These are phyloP conservation scores for Chionoecetes opilio DNA, from an alignment of 1,140 invertebrate species.

Conservation along the genomic window DNA sequence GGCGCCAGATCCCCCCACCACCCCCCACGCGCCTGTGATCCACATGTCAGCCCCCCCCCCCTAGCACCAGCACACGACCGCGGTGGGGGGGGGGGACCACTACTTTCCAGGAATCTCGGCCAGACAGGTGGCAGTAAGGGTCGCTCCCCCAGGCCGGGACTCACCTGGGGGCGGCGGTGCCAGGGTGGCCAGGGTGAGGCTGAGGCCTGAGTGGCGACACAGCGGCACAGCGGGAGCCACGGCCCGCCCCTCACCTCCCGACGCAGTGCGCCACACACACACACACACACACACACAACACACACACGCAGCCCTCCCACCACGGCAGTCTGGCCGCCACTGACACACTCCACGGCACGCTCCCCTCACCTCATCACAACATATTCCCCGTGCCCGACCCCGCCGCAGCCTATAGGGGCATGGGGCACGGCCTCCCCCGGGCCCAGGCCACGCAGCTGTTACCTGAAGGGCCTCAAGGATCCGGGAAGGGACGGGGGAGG, in stretches of 20 bases:
- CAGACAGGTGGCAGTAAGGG: background rate
- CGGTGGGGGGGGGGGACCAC: background rate
- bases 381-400: background rate
- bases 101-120: background rate
- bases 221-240: background rate
- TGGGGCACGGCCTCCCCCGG: background rate
- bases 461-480: background rate
- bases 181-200: background rate
- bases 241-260: background rate
- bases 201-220: background rate
- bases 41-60: background rate
- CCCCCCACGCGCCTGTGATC: background rate
- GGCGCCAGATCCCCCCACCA: background rate
- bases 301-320: background rate
- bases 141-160: background rate
- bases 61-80: no score
- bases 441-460: background rate
- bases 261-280: background rate
- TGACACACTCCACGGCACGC: background rate
- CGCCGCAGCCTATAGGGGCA: conserved; percentile 21
- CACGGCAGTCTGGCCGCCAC: background rate
- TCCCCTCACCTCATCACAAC: background rate
- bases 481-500: background rate
- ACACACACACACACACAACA: background rate
- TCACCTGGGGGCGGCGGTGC: background rate